Base-by-base conservation (phyloP, 2,888 invertebrate species). In the Eustalomyia histrio region DNA sequence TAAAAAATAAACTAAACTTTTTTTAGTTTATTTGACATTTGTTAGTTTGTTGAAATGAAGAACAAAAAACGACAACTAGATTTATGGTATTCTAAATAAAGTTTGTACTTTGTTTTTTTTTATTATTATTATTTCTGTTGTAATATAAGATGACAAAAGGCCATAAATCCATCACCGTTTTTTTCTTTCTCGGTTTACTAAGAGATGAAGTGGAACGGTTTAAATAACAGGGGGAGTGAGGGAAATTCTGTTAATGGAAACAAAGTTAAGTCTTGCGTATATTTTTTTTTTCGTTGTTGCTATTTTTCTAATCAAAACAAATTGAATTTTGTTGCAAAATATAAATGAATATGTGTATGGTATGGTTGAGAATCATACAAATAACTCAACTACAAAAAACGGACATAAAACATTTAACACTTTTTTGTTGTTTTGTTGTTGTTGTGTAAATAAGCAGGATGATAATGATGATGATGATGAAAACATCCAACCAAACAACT, bases 301-400 rank as follows among this genome's bases (percentile, higher is more conserved):
- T 63, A 33, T 17, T 43, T 53, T 60, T 63, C 39, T 63, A 69
- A 69, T 69, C 76, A 63, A 76, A 76, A 76, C 57, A 63, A 76
- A 69, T 76, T 76, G 68, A 69, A 63, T 76, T 69, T 33, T 63
- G 63, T 69, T 69, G 61, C 47, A 18, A 43, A 69, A 57, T 57
- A 57, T 14, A 29, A 57, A 29, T 57, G n/a, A 24, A n/a, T 29
- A 55, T 14, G n/a, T n/a, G n/a, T n/a, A n/a, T n/a, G n/a, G n/a
- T n/a, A 55, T 10, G 18, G 12, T 12, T 9, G 10, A 12, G 52
- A 17, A 17, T 7, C 29, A n/a, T 33, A 29, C 14, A 39, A 39
- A 29, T 29, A 29, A 29, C 29, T 29, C 29, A 29, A 1, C 24
- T 10, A 8, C 29, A n/a, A 57, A 57, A 33, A 33, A 74, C 57